Conservation (phyloP, 2,797 vertebrate species). For the Euphonia xanthogaster region DNA sequence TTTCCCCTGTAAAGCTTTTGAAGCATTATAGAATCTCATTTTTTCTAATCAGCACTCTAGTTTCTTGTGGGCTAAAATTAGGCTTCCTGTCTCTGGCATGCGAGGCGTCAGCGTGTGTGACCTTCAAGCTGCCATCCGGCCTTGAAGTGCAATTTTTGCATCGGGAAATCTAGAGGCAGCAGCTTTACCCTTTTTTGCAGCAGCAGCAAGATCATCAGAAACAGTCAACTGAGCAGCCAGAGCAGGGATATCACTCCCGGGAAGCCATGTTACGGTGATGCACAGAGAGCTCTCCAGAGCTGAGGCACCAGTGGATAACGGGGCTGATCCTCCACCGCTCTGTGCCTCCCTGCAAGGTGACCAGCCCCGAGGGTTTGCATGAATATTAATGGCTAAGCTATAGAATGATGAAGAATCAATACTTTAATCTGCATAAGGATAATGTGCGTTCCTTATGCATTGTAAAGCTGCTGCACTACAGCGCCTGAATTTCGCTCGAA, state of each 20-base stretch:
- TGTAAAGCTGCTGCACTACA: conserved; percentile 9
- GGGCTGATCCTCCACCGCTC: not conserved
- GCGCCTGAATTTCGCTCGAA: conserved; percentile 15
- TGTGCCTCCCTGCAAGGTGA: not conserved
- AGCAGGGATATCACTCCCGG: conserved; percentile 5
- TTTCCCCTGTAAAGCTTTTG: conserved; percentile 51
- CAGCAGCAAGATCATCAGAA: conserved; percentile 61
- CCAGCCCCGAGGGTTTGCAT: not conserved
- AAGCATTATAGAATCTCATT: conserved; percentile 57
- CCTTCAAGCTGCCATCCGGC: conserved; percentile 67
- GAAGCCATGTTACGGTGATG: conserved; percentile 38
- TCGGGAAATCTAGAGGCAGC: conserved; percentile 61
- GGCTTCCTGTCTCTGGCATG: conserved; percentile 61
- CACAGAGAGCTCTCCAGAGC: not conserved
- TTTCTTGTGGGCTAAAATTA: conserved; percentile 64
- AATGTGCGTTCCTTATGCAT: not conserved
- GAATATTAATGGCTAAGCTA: conserved; percentile 12
- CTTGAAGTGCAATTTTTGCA: conserved; percentile 68
- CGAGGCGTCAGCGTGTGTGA: conserved; percentile 48
- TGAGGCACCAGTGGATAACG: fast-evolving
- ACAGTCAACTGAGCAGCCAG: conserved; percentile 52
- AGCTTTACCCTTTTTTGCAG: conserved; percentile 41
- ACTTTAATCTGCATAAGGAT: conserved; percentile 33
- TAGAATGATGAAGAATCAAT: conserved; percentile 33
- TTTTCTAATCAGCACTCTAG: conserved; percentile 65